Conservation (phyloP, 2,888 invertebrate genomes). For the Tenthredo distinguenda region DNA sequence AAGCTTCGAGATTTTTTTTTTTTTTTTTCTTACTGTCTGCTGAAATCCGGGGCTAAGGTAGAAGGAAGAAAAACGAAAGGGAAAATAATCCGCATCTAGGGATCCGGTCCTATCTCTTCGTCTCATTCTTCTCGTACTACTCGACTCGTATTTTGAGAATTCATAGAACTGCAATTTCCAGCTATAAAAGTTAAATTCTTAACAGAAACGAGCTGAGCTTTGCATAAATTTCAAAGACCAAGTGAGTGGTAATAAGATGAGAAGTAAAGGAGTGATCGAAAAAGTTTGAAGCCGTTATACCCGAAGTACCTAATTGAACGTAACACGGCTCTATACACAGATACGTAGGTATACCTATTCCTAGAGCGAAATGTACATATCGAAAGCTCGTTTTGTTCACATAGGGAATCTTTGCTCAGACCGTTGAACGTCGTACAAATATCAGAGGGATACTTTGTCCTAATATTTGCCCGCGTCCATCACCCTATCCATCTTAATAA, state of each 20-base stretch:
- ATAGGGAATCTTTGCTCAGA: background rate
- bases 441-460: background rate
- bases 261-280: background rate
- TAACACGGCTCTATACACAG: background rate
- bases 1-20: constrained; percentile 25
- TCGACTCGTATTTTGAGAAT: constrained; percentile 6
- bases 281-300: background rate
- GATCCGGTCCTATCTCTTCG: background rate
- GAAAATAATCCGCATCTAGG: constrained; percentile 32
- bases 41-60: constrained; percentile 19
- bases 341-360: background rate
- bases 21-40: background rate
- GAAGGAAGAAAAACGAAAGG: constrained; percentile 5
- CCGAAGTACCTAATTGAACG: background rate
- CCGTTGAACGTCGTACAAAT: background rate
- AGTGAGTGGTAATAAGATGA: background rate
- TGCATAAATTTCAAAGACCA: constrained; percentile 22
- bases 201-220: constrained; percentile 17
- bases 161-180: constrained; percentile 16
- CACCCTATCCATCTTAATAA: constrained; percentile 31
- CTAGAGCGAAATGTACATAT: background rate
- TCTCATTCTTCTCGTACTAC: background rate
- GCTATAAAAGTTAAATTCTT: constrained; percentile 29
- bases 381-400: background rate
- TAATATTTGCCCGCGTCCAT: constrained; percentile 35